A percentile compares a stretch with the other conserved stretches of the same genome.
Evolutionary conservation across 2,888 invertebrate species (phyloP).

Genomic region (Pammene aurita): DNA sequence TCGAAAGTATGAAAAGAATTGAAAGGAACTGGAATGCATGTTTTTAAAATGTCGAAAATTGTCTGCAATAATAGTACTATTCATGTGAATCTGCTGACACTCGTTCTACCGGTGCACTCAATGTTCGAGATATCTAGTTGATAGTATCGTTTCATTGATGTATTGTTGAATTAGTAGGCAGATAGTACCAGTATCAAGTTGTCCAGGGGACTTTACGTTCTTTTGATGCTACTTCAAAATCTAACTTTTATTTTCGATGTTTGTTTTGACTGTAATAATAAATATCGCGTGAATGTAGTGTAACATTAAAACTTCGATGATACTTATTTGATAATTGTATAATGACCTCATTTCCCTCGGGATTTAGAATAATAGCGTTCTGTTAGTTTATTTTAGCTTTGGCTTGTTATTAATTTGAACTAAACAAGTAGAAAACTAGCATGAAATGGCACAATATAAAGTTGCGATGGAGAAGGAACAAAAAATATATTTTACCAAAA

Average conservation of each 20-base stretch:
- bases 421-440: slow-evolving; percentile 16
- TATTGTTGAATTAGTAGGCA: neutral
- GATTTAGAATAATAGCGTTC: slow-evolving; percentile 30
- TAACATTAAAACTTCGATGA: slow-evolving; percentile 47
- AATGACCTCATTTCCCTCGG: slow-evolving; percentile 55
- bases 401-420: slow-evolving; percentile 21
- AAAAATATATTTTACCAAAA: slow-evolving; percentile 75
- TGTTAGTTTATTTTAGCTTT: slow-evolving; percentile 34
- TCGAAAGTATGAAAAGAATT: neutral
- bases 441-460: slow-evolving; percentile 61
- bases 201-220: neutral
- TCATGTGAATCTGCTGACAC: slow-evolving; percentile 6
- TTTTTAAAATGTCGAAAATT: neutral
- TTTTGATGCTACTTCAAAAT: slow-evolving; percentile 8
- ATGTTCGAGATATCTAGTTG: neutral
- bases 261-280: slow-evolving; percentile 38
- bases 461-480: slow-evolving; percentile 62
- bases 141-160: neutral
- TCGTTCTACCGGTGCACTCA: neutral
- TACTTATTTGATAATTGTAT: slow-evolving; percentile 53
- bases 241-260: slow-evolving; percentile 20
- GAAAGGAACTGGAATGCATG: slow-evolving; percentile 19
- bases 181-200: slow-evolving; percentile 4
- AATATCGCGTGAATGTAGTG: slow-evolving; percentile 62
- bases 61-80: neutral